Conservation (phyloP, 2,797 vertebrate species). For the Mareca penelope region DNA sequence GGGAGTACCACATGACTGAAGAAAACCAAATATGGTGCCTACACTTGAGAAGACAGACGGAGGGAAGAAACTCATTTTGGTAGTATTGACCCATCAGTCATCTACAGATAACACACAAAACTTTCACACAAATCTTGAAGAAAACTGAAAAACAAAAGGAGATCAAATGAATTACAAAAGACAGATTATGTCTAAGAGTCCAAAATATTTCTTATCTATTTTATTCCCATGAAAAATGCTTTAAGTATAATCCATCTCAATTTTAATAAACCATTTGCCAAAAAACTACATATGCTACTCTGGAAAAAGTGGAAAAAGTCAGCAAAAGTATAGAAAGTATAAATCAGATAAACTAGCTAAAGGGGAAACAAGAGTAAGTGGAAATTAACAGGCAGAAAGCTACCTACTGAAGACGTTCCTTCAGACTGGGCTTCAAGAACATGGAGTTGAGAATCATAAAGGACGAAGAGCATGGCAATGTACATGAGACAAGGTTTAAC, state of each 20-base stretch:
- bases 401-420: background rate
- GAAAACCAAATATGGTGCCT: conserved; percentile 32
- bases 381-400: background rate
- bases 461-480: background rate
- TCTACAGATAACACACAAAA: background rate
- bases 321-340: background rate
- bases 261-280: conserved; percentile 32
- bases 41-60: background rate
- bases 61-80: background rate
- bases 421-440: background rate
- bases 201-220: background rate
- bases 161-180: conserved; percentile 29
- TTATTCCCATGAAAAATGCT: background rate
- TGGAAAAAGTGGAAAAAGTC: background rate
- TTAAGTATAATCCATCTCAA: background rate
- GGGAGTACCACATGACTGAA: background rate
- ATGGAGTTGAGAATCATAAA: background rate
- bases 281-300: background rate
- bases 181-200: background rate
- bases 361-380: background rate
- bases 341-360: background rate
- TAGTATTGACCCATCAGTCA: conserved; percentile 22
- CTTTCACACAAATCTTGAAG: background rate
- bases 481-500: background rate
- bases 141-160: conserved; percentile 17